Evolutionary conservation across 2,113 vertebrate species (phyloP).

Genomic region (Platycercus adscitus): DNA sequence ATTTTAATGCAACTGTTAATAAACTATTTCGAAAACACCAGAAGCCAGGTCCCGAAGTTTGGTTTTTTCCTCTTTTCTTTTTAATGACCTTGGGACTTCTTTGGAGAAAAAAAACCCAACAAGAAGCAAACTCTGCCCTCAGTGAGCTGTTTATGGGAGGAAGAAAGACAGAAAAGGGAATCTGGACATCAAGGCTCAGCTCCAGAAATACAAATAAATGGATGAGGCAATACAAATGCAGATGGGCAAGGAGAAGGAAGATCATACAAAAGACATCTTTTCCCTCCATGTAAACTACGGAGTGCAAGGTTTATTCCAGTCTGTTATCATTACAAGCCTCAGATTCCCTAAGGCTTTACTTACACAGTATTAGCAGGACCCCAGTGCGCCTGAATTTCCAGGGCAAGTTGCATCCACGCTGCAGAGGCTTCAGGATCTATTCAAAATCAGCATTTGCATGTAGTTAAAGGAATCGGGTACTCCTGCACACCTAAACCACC

Average conservation of each 20-base stretch:
- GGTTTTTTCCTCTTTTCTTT: not conserved
- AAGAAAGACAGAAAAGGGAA: not conserved
- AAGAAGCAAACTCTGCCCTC: not conserved
- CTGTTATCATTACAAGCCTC: not conserved
- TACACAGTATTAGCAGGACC: not conserved
- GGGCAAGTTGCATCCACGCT: not conserved
- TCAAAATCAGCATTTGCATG: not conserved
- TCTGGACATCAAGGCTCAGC: not conserved
- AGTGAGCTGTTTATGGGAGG: not conserved
- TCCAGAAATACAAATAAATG: not conserved
- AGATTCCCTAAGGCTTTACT: not conserved
- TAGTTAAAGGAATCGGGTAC: not conserved
- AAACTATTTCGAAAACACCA: not conserved
- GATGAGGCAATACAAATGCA: not conserved
- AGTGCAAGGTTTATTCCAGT: not conserved
- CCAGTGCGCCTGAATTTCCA: not conserved
- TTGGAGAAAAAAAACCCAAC: fast-evolving
- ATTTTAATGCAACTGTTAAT: not conserved
- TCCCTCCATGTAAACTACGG: not conserved
- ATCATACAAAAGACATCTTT: not conserved
- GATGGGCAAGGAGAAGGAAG: not conserved
- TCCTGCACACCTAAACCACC: not conserved
- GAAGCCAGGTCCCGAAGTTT: not conserved
- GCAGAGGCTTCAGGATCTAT: not conserved
- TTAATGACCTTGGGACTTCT: not conserved